These are phyloP conservation scores for Nothocercus nigrocapillus DNA, from an alignment of 2,113 vertebrate species.

Conservation along the genomic window DNA sequence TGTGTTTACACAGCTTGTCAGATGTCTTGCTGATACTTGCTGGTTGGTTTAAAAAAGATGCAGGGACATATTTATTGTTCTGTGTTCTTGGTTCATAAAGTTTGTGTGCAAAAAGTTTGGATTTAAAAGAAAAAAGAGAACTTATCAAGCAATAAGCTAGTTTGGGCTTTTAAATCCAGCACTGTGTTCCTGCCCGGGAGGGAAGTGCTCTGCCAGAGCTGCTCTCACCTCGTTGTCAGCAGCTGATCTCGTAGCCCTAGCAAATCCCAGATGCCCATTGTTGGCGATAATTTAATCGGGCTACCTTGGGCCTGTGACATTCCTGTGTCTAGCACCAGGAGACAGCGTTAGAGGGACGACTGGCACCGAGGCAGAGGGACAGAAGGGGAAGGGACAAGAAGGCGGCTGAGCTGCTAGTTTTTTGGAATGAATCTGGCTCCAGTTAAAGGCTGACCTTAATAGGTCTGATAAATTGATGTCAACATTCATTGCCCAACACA, in stretches of 20 bases:
- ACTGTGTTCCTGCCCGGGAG: neutral
- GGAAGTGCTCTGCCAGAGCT: neutral
- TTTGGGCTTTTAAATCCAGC: fast-evolving
- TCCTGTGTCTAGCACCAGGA: slow-evolving; percentile 12
- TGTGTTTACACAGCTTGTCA: fast-evolving
- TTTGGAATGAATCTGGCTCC: neutral
- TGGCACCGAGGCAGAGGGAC: neutral
- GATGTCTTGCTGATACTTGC: fast-evolving
- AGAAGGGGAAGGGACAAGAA: neutral
- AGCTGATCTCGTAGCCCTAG: neutral
- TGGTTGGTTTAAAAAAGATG: fast-evolving
- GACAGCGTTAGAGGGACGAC: neutral
- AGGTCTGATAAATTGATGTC: neutral
- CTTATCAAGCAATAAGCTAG: fast-evolving
- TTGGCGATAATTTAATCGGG: slow-evolving; percentile 23
- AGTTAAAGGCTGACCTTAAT: neutral
- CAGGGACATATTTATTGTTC: fast-evolving
- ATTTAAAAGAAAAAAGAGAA: neutral
- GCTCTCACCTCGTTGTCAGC: slow-evolving; percentile 32
- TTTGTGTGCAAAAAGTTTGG: fast-evolving
- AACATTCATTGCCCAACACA: neutral
- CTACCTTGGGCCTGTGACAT: neutral
- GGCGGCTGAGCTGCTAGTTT: neutral
- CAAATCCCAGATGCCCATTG: neutral
- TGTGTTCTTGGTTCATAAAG: neutral